A percentile compares a stretch with the other conserved stretches of the same genome.
Evolutionary conservation across 2,888 invertebrate species (phyloP).

Genomic region (Epirrita christyi): DNA sequence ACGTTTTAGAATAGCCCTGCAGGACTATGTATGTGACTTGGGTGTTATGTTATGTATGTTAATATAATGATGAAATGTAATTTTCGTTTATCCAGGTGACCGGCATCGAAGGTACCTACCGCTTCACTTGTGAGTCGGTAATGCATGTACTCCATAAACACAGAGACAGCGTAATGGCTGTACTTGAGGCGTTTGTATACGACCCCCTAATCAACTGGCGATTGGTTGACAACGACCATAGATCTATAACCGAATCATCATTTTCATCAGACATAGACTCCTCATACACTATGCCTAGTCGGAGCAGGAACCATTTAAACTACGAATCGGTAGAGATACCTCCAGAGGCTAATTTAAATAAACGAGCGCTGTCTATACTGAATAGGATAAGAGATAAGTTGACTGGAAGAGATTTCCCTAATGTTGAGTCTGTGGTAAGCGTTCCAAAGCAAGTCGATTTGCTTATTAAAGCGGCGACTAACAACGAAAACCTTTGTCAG

Average conservation of each 20-base stretch:
- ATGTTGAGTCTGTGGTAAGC: slow-evolving; percentile 88
- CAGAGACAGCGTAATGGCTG: slow-evolving; percentile 99
- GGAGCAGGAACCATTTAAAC: slow-evolving; percentile 67
- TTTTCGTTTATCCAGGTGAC: slow-evolving; percentile 86
- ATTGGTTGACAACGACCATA: slow-evolving; percentile 81
- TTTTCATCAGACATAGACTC: slow-evolving; percentile 75
- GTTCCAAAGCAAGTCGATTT: slow-evolving; percentile 96
- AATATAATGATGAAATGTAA: slow-evolving; percentile 3
- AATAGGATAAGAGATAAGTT: slow-evolving; percentile 97
- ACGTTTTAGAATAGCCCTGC: no score
- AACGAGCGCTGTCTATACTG: slow-evolving; percentile 95
- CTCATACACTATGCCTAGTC: slow-evolving; percentile 68
- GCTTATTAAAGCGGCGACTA: slow-evolving; percentile 97
- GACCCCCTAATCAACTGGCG: slow-evolving; percentile 99
- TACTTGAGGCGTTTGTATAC: slow-evolving; percentile 98
- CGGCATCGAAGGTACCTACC: slow-evolving; percentile 98
- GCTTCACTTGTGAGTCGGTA: slow-evolving; percentile 97
- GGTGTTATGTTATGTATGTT: no score
- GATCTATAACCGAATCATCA: slow-evolving; percentile 68
- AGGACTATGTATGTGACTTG: no score
- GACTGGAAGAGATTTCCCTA: slow-evolving; percentile 96
- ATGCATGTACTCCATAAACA: slow-evolving; percentile 97
- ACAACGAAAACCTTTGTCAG: slow-evolving; percentile 99
- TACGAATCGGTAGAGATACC: slow-evolving; percentile 77
- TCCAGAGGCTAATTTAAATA: slow-evolving; percentile 93